Base-by-base conservation (phyloP, 2,113 vertebrate species). In the Phaethornis superciliosus region DNA sequence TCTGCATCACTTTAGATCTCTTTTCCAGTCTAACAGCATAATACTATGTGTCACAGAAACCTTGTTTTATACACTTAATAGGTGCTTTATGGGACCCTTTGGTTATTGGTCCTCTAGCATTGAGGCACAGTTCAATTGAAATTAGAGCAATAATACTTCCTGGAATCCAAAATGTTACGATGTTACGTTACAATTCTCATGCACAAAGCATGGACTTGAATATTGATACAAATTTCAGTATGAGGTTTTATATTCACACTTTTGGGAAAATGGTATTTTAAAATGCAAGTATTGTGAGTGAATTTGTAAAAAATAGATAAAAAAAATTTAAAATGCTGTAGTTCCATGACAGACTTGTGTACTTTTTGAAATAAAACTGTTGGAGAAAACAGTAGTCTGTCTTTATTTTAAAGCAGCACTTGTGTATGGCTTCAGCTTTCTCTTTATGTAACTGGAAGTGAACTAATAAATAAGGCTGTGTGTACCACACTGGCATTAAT, bases 301-400 rank as follows among this genome's bases (percentile, higher is more conserved):
- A 92, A 83, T 93, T 97, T 96, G 96, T 96, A 97, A 96, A 88
- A 94, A 88, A 4, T 68, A 80, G 77, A 69, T 71, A 10, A 22
- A 46, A 12, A 42, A 89, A 82, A 28, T 95, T 89, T 79, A 95
- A 97, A 95, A 96, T 96, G 92, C 94, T 98, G 96, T 98, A 96
- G 96, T 96, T 97, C 97, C 83, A 94, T 97, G 97, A 97, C 94
- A 94, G 94, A 95, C 95, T 96, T 96, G 96, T 98, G 97, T 98
- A 98, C 94, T 97, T 97, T 94, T 98, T 97, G 93, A 98, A 98
- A 98, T 98, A 98, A 98, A 98, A 96, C 90, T 94, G 89, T 96
- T 95, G 86, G 95, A 96, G 89, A 95, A 98, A 98, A 96, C 59
- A 95, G 83, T 96, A 85, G 94, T 97, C 89, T 97, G 96, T 96